A percentile compares a stretch with the other conserved stretches of the same genome.
Evolutionary conservation across 1,140 invertebrate genomes (phyloP).

Genomic region (Lordiphosa clarofinis): DNA sequence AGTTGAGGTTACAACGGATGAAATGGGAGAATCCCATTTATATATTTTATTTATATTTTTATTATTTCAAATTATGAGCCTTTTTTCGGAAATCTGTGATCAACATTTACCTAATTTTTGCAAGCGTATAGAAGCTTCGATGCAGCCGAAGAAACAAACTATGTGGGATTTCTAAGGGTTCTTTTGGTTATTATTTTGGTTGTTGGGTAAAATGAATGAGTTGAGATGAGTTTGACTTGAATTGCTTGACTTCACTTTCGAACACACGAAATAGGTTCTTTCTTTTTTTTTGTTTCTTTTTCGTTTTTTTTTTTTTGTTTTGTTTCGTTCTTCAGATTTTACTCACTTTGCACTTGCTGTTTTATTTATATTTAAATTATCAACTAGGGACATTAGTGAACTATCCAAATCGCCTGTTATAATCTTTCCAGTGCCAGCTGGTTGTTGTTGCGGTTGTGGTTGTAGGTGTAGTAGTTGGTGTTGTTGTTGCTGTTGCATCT

Average conservation of each 20-base stretch:
- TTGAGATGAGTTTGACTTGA: no score
- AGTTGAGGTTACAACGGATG: no score
- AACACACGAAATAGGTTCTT: conserved; percentile 33
- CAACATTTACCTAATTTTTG: no score
- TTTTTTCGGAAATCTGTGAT: no score
- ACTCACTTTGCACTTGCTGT: conserved; percentile 86
- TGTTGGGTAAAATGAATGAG: no score
- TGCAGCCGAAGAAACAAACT: no score
- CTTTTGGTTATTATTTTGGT: no score
- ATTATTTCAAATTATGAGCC: no score
- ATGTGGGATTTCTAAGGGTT: no score
- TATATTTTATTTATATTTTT: no score
- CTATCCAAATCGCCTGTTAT: conserved; percentile 95
- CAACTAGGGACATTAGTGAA: conserved; percentile 92
- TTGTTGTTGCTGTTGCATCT: conserved; percentile 48
- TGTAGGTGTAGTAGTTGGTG: conserved; percentile 69
- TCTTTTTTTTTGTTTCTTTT: conserved; percentile 1
- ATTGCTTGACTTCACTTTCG: conserved; percentile 19
- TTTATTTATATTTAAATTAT: conserved; percentile 95
- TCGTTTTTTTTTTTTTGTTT: conserved; percentile 13
- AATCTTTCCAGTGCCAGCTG: conserved; percentile 84
- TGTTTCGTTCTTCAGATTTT: conserved; percentile 24
- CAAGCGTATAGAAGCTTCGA: no score
- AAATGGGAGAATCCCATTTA: no score
- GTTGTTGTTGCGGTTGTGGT: conserved; percentile 80